Conservation (phyloP, 1,140 invertebrate species). For the Drosophila parvula region DNA sequence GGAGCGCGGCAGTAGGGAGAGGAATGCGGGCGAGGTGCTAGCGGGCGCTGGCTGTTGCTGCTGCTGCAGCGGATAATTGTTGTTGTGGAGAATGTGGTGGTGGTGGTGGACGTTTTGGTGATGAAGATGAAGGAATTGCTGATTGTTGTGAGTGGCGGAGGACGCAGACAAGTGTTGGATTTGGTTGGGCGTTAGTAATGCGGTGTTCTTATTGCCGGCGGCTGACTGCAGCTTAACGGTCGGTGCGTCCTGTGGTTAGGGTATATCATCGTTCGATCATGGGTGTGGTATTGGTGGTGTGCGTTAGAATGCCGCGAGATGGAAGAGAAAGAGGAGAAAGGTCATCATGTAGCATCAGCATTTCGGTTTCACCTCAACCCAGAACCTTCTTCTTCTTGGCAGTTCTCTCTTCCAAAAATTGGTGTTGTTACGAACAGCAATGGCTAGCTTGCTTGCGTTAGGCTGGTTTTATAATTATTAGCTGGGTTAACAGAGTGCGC, state of each 20-base stretch:
- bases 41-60: conserved; percentile 65
- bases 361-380: conserved; percentile 15
- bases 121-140: conserved; percentile 68
- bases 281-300: conserved; percentile 25
- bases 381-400: not conserved
- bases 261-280: conserved; percentile 29
- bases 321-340: conserved; percentile 50
- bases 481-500: conserved; percentile 38
- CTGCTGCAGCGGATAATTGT: conserved; percentile 64
- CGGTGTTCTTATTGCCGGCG: conserved; percentile 71
- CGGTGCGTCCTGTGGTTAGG: conserved; percentile 72
- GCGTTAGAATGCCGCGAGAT: conserved; percentile 48
- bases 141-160: conserved; percentile 69
- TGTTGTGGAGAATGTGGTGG: conserved; percentile 57
- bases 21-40: conserved; percentile 80
- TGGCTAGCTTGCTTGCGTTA: conserved; percentile 18
- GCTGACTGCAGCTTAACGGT: conserved; percentile 70
- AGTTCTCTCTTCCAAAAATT: not conserved
- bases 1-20: conserved; percentile 86
- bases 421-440: conserved; percentile 31
- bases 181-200: conserved; percentile 81
- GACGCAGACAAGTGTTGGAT: conserved; percentile 78
- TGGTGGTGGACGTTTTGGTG: conserved; percentile 43
- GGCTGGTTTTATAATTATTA: conserved; percentile 22
- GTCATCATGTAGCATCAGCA: conserved; percentile 37